Evolutionary conservation across 1,140 invertebrate species (phyloP), one percentile per base, ranked within the genome.

Genomic region (Spodoptera frugiperda): DNA sequence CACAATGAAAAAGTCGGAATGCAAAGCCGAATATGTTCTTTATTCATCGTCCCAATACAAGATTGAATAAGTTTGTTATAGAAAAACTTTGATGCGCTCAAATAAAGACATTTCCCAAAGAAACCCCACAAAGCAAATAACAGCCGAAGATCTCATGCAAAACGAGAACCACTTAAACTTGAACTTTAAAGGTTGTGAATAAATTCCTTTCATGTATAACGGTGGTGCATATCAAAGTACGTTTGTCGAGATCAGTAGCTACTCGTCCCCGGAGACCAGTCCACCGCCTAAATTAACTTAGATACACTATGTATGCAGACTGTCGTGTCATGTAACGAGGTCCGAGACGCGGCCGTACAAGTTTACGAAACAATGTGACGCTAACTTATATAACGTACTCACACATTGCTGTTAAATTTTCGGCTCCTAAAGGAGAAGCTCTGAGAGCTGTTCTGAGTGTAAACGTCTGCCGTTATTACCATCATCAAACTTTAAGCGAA

Each of bases 221-320:
- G 30, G 21, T 71, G 82, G 76, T 78, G 82, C 76, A 86, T 87
- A 88, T 87, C 84, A 87, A 87, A 88, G 80, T 76, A 84, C 77
- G 83, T 88, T 87, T 85, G 83, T 83, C 82, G 83, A 82, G 89
- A 88, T 89, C 85, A 86, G 78, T 70, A 59, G 67, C 79, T 39
- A 51, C 39, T 46, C 61, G 82, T 49, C 88, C 80, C 88, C 51
- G 8, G 89, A 77, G 88, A 84, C 82, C 76, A 80, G 85, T 86
- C 78, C 81, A 78, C 82, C 72, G 70, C 84, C 82, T 87, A 93
- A 93, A 91, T 91, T 91, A 91, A 91, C 89, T 93, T 93, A 93
- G 77, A 81, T 82, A 86, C 86, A 87, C 87, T 91, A 88, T 90
- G 87, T 93, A 93, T 93, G 90, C 91, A 93, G 88, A 90, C 86